Conservation (phyloP, 2,797 vertebrate genomes). For the Tiaroga cobitis region DNA sequence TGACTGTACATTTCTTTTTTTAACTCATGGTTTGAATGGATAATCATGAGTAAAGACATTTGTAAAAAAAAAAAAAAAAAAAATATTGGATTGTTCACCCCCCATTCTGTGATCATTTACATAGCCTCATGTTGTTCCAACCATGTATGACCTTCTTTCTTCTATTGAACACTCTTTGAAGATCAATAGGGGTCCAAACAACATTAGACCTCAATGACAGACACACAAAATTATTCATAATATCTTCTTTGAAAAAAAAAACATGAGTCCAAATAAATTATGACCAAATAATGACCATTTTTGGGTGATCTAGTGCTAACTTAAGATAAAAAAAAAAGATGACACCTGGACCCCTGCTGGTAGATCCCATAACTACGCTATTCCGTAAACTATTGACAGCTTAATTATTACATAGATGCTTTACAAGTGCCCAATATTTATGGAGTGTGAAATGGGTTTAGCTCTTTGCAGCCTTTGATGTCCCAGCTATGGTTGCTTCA, state of each 20-base stretch:
- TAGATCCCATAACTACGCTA: background rate
- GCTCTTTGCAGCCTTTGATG: conserved; percentile 2
- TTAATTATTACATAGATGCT: background rate
- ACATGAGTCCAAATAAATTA: background rate
- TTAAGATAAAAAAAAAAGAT: background rate
- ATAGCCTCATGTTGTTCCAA: background rate
- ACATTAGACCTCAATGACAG: background rate
- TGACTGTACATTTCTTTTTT: background rate
- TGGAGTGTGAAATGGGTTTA: conserved; percentile 7
- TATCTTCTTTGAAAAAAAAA: background rate
- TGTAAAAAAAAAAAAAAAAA: background rate
- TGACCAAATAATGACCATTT: background rate
- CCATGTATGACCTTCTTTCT: too few species aligned
- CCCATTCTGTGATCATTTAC: background rate
- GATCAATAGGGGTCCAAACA: background rate
- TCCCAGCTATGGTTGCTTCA: background rate
- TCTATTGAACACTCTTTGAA: background rate
- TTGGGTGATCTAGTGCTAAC: background rate
- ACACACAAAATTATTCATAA: too few species aligned
- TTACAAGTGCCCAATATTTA: background rate
- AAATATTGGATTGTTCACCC: background rate
- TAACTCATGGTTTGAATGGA: background rate
- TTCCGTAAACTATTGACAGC: conserved; percentile 7
- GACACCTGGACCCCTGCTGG: background rate
- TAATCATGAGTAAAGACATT: background rate